Evolutionary conservation across 2,888 invertebrate genomes (phyloP).

Genomic region (Melanostoma mellinum): DNA sequence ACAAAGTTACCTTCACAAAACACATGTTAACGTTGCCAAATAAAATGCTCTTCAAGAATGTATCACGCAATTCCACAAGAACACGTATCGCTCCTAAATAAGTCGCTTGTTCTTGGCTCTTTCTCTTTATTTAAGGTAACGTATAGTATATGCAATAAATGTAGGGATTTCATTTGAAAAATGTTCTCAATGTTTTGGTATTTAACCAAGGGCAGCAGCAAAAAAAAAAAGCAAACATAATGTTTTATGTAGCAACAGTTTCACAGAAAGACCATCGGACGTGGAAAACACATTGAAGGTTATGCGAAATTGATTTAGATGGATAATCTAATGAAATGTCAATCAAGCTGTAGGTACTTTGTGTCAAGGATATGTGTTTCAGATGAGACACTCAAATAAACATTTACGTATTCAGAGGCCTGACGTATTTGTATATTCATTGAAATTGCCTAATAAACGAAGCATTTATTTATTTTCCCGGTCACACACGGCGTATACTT

Average conservation of each 20-base stretch:
- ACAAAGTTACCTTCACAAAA: conserved; percentile 11
- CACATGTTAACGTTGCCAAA: conserved; percentile 20
- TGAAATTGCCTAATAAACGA: no score
- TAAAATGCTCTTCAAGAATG: conserved; percentile 1
- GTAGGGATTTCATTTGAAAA: background rate
- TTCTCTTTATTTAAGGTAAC: conserved; percentile 3
- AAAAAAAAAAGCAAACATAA: conserved; percentile 16
- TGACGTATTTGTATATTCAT: no score
- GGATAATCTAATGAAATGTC: conserved; percentile 33
- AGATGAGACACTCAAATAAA: background rate
- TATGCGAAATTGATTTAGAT: conserved; percentile 21
- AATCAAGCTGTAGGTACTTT: background rate
- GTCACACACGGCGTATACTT: conserved; percentile 38
- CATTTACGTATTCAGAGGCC: background rate
- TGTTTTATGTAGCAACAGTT: background rate
- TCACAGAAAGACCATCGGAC: background rate
- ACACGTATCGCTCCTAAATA: conserved; percentile 48
- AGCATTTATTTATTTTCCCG: background rate
- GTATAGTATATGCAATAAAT: background rate
- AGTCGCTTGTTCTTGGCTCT: conserved; percentile 24
- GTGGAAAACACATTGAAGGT: conserved; percentile 13
- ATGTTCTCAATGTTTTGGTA: conserved; percentile 38
- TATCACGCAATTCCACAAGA: conserved; percentile 16
- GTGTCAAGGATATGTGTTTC: background rate
- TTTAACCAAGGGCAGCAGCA: conserved; percentile 9